Conservation (phyloP, 2,113 vertebrate genomes). For the Oceanodroma tethys region DNA sequence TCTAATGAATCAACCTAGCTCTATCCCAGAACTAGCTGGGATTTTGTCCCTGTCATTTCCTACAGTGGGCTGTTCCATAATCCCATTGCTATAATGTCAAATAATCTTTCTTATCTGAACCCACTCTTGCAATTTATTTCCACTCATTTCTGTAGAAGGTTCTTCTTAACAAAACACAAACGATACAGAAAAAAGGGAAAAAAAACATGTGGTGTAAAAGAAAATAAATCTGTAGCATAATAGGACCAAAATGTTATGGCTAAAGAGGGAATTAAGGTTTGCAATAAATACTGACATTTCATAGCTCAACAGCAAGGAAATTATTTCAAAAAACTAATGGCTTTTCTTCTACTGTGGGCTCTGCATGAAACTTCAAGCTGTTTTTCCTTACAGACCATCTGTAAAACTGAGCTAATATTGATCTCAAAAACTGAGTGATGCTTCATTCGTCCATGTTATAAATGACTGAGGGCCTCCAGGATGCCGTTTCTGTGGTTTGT, state of each 20-base stretch:
- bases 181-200: rapidly evolving
- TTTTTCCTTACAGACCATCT: constrained; percentile 25
- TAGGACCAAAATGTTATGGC: neutral
- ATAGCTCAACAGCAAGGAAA: constrained; percentile 34
- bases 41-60: neutral
- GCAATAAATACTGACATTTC: constrained; percentile 21
- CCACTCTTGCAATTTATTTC: neutral
- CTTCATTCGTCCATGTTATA: neutral
- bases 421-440: constrained; percentile 13
- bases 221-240: neutral
- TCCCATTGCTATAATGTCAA: neutral
- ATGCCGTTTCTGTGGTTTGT: neutral
- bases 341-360: neutral
- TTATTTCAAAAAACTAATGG: constrained; percentile 24
- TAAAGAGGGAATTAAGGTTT: constrained; percentile 43
- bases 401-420: constrained; percentile 32
- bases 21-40: neutral
- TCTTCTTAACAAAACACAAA: neutral
- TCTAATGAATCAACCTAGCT: neutral
- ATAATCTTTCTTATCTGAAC: neutral
- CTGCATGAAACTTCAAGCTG: neutral
- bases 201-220: neutral
- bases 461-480: neutral
- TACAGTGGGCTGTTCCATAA: neutral
- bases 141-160: neutral